phyloP scores from a whole-genome alignment of 1,140 invertebrate species.

The Diuraphis noxia region DNA sequence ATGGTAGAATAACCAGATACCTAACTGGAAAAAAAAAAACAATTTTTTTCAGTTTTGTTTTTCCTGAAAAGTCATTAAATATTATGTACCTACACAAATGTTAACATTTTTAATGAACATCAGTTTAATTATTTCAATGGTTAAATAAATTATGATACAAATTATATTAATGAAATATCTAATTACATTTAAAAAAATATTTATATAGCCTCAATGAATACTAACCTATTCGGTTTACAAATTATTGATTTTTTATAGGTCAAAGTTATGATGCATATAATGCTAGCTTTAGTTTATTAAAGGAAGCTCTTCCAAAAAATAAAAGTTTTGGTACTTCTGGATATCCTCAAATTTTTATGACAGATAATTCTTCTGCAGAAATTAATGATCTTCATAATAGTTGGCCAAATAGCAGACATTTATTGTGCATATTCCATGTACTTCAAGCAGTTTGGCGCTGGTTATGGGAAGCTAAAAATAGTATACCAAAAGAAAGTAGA shows the following conservation, averaged over 20 bases:
- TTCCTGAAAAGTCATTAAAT: too few relatives aligned
- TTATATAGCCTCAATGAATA: too few relatives aligned
- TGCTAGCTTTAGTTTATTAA: not conserved
- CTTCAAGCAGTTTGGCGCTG: conserved; percentile 32
- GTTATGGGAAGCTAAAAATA: not conserved
- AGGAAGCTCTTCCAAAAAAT: not conserved
- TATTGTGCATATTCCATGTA: conserved; percentile 40
- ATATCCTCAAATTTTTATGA: conserved; percentile 20
- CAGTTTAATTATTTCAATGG: too few relatives aligned
- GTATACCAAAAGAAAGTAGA: not conserved
- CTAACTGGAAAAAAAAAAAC: too few relatives aligned
- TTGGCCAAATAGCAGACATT: not conserved
- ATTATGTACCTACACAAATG: too few relatives aligned
- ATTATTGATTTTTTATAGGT: not conserved
- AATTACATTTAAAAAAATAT: too few relatives aligned
- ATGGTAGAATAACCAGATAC: too few relatives aligned
- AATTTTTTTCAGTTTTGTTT: too few relatives aligned
- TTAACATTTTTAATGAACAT: too few relatives aligned
- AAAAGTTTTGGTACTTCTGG: not conserved
- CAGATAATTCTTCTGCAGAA: conserved; percentile 36
- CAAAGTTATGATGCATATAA: not conserved
- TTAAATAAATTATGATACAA: too few relatives aligned
- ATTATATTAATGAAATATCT: too few relatives aligned
- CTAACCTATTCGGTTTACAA: too few relatives aligned
- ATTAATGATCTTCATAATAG: not conserved